Conservation (phyloP, 2,888 invertebrate genomes). For the Melinopterus prodromus region DNA sequence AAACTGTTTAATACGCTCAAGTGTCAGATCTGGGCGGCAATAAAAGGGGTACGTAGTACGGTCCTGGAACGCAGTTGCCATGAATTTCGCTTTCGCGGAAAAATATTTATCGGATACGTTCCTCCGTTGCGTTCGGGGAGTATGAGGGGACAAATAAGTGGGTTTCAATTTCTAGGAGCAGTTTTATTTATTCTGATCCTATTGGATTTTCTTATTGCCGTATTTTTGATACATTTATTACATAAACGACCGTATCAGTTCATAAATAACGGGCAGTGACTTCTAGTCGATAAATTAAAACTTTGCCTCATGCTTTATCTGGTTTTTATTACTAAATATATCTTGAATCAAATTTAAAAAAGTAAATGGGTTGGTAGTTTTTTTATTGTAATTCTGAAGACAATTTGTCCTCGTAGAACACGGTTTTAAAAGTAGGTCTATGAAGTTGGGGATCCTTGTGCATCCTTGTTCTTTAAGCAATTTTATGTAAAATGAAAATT, state of each 20-base stretch:
- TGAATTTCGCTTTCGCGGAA: not conserved
- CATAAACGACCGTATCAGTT: not conserved
- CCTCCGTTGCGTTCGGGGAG: not conserved
- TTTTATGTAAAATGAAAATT: no score
- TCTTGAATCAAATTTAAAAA: no score
- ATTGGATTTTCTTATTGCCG: not conserved
- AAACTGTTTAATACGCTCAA: constrained; percentile 28
- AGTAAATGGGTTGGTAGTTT: no score
- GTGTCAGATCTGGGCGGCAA: constrained; percentile 16
- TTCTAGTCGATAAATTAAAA: no score
- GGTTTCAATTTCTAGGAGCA: not conserved
- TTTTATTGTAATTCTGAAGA: no score
- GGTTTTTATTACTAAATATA: no score
- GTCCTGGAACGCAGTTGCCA: not conserved
- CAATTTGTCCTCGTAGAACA: no score
- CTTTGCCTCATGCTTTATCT: no score
- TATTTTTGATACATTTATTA: not conserved
- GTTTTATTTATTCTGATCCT: not conserved
- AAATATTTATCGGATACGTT: not conserved
- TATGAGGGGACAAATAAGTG: not conserved
- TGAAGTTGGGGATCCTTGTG: no score
- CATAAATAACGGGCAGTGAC: not conserved
- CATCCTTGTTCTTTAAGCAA: no score
- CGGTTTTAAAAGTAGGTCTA: no score
- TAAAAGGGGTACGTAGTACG: constrained; percentile 16